phyloP scores from a whole-genome alignment of 2,888 invertebrate genomes.

The Hyles lineata region DNA sequence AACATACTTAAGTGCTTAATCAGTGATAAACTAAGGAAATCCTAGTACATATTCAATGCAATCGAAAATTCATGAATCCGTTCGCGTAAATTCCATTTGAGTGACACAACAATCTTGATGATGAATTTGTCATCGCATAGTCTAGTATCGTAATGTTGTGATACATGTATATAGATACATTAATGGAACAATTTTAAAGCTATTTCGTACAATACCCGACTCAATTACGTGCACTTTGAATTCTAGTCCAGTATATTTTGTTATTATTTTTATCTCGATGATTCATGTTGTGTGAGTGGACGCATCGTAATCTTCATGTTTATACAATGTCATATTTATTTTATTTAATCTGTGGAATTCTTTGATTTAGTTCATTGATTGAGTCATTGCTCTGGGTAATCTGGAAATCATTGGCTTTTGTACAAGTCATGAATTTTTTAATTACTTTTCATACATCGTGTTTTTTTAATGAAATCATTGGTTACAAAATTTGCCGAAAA shows the following conservation, averaged over 20 bases:
- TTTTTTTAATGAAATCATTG: too few species aligned
- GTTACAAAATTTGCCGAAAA: neutral
- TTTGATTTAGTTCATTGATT: neutral
- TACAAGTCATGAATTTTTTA: too few species aligned
- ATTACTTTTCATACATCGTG: too few species aligned
- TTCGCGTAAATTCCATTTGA: conserved; percentile 42
- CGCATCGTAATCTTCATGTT: conserved; percentile 30
- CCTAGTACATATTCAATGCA: neutral
- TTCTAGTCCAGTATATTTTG: conserved; percentile 9
- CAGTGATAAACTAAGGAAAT: neutral
- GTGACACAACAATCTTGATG: conserved; percentile 44
- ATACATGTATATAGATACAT: neutral
- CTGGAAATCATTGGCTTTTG: too few species aligned
- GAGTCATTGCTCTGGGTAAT: neutral
- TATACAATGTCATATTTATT: neutral
- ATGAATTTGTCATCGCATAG: conserved; percentile 46
- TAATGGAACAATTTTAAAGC: conserved; percentile 3
- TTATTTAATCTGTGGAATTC: neutral
- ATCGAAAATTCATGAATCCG: conserved; percentile 10
- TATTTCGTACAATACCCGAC: conserved; percentile 9
- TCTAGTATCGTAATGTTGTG: conserved; percentile 30
- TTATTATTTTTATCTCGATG: conserved; percentile 30
- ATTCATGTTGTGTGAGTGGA: conserved; percentile 27
- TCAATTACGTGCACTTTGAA: conserved; percentile 9
- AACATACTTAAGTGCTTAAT: neutral